Percentiles rank a stretch among this genome's conserved stretches.
Evolutionary conservation across 2,797 vertebrate species (phyloP).

Genomic region (Brotula barbata): DNA sequence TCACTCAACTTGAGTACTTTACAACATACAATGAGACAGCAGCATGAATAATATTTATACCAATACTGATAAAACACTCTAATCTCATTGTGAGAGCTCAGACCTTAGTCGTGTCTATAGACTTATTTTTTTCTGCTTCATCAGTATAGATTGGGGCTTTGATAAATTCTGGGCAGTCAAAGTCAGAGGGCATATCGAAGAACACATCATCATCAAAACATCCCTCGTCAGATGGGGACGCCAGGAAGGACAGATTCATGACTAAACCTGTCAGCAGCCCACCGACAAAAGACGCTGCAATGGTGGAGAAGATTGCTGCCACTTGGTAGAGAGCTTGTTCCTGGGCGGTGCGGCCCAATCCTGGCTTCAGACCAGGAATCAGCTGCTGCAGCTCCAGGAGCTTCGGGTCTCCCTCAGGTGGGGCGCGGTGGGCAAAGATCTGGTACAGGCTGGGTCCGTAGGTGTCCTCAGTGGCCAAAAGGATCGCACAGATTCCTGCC

Average conservation of each 20-base stretch:
- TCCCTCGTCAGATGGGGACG: slow-evolving; percentile 60
- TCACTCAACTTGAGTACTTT: no score
- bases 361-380: slow-evolving; percentile 24
- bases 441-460: slow-evolving; percentile 64
- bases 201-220: slow-evolving; percentile 80
- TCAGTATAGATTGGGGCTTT: not conserved
- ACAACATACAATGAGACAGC: no score
- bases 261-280: slow-evolving; percentile 72
- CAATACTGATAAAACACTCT: no score
- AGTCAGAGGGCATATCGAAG: slow-evolving; percentile 75
- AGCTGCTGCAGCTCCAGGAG: slow-evolving; percentile 56
- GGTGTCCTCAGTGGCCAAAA: slow-evolving; percentile 61
- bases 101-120: slow-evolving; percentile 9
- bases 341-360: slow-evolving; percentile 27
- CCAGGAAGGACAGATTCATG: slow-evolving; percentile 74
- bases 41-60: no score
- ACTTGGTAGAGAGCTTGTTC: slow-evolving; percentile 76
- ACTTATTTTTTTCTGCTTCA: slow-evolving; percentile 21
- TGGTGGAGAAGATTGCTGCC: slow-evolving; percentile 67
- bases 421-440: slow-evolving; percentile 57
- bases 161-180: slow-evolving; percentile 6
- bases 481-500: slow-evolving; percentile 71
- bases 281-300: slow-evolving; percentile 49
- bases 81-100: slow-evolving; percentile 5
- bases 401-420: slow-evolving; percentile 61